phyloP scores from a whole-genome alignment of 30 jellyfish, hydroid and myxozoan species.

The Aurelia aurita complex sp. Pacific region DNA sequence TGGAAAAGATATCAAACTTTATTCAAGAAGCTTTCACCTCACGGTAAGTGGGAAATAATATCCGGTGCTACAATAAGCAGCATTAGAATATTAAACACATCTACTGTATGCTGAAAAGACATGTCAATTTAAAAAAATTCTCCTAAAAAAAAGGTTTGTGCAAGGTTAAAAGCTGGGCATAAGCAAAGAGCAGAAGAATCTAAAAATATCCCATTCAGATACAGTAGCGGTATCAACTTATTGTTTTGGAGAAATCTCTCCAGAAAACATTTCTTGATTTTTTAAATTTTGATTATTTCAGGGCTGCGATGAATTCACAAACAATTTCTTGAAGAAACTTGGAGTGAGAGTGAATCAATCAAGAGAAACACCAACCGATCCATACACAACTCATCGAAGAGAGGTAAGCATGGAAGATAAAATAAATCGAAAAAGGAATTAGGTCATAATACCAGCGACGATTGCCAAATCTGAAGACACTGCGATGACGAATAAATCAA shows the following conservation, averaged over 20 bases:
- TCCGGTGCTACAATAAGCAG: background rate
- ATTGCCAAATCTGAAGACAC: too few relatives aligned
- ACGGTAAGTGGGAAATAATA: conserved; percentile 39
- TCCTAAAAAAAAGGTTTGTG: too few relatives aligned
- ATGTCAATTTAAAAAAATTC: too few relatives aligned
- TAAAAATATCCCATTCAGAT: too few relatives aligned
- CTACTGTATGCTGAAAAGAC: too few relatives aligned
- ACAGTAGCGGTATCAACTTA: too few relatives aligned
- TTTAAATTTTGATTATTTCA: background rate
- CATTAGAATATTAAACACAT: background rate
- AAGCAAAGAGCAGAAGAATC: too few relatives aligned
- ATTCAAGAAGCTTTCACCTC: conserved; percentile 73
- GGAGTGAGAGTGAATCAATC: conserved; percentile 74
- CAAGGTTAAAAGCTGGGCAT: too few relatives aligned
- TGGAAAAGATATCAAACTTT: conserved; percentile 82
- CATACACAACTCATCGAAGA: conserved; percentile 76
- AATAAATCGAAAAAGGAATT: background rate
- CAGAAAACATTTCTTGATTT: too few relatives aligned
- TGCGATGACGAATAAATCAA: too few relatives aligned
- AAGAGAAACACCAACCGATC: conserved; percentile 73
- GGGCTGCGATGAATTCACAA: conserved; percentile 94
- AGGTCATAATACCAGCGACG: too few relatives aligned
- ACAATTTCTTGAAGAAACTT: conserved; percentile 76
- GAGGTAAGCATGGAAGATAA: conserved; percentile 26
- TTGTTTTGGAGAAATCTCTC: too few relatives aligned